Conservation (phyloP, 2,113 vertebrate genomes). For the Numenius arquata region DNA sequence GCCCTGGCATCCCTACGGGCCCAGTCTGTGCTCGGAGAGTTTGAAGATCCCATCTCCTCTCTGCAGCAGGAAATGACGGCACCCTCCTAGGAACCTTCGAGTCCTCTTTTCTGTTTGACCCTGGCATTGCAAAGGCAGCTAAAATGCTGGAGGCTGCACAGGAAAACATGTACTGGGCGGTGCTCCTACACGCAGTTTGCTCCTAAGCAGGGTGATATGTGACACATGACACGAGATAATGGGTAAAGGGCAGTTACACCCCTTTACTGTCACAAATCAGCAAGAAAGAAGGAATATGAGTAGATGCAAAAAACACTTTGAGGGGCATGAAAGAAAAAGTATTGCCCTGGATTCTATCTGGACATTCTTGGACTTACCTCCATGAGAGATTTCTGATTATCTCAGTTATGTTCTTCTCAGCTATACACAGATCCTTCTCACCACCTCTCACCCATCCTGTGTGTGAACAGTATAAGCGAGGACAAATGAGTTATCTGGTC, state of each 20-base stretch:
- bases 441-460: neutral
- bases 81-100: neutral
- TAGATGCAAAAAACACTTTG: neutral
- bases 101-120: neutral
- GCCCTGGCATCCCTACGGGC: neutral
- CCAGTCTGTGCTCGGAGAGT: neutral
- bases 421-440: neutral
- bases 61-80: neutral
- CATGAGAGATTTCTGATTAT: neutral
- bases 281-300: neutral
- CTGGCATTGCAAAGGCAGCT: neutral
- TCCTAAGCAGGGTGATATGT: neutral
- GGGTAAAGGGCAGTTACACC: neutral
- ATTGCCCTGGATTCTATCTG: neutral
- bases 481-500: neutral
- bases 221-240: rapidly evolving
- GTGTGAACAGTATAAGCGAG: neutral
- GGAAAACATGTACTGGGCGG: neutral
- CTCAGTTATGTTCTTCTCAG: neutral
- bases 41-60: neutral
- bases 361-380: neutral
- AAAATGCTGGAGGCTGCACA: neutral
- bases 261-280: neutral
- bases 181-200: neutral
- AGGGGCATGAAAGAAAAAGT: neutral